phyloP scores from a whole-genome alignment of 2,797 vertebrate species.

The Molossus alvarezi region DNA sequence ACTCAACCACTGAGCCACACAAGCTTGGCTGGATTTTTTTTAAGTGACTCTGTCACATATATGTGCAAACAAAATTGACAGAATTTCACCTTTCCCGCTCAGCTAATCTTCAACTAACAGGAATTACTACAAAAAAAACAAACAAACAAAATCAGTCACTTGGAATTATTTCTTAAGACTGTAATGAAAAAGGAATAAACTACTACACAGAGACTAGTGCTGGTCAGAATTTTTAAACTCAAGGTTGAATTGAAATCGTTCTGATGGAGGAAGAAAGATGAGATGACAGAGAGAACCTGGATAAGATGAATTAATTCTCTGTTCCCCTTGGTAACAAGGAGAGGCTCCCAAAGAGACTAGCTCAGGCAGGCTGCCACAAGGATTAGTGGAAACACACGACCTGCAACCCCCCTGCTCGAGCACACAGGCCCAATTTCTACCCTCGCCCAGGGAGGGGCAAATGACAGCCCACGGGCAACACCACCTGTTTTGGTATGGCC shows the following conservation, averaged over 20 bases:
- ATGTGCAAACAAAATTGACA: background rate
- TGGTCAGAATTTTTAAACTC: background rate
- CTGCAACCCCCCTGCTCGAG: background rate
- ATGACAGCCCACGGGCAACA: background rate
- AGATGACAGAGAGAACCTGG: background rate
- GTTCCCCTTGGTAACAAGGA: background rate
- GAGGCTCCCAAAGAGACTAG: background rate
- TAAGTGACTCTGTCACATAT: background rate
- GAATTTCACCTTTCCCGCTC: background rate
- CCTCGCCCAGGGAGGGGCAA: background rate
- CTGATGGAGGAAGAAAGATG: background rate
- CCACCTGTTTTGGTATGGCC: background rate
- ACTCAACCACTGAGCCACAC: too few relatives aligned
- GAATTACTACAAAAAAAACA: background rate
- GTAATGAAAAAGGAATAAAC: background rate
- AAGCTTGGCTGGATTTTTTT: too few relatives aligned
- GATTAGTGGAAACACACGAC: background rate
- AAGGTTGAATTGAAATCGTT: background rate
- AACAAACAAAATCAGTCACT: slow-evolving; percentile 15
- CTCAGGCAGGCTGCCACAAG: background rate
- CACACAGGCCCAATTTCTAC: background rate
- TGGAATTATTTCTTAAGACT: background rate
- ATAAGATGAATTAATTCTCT: background rate
- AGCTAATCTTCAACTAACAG: slow-evolving; percentile 19
- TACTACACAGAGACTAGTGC: background rate